Percentiles rank a stretch among this genome's conserved stretches.
phyloP scores from a whole-genome alignment of 2,888 invertebrate species.

The Erpobdella octoculata region DNA sequence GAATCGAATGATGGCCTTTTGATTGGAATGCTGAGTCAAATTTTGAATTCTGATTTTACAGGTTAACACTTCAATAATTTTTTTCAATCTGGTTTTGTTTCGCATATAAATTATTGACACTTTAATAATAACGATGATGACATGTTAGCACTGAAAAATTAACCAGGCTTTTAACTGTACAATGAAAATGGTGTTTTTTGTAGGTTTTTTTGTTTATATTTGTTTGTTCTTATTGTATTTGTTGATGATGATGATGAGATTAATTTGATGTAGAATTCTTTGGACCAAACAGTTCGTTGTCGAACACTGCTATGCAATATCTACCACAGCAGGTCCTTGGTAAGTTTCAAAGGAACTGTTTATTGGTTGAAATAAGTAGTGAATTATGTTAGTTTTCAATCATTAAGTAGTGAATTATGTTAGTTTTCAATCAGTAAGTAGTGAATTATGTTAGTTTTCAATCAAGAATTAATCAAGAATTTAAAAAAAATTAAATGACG shows the following conservation, averaged over 20 bases:
- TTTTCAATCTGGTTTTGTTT: too few relatives aligned
- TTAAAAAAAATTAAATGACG: background rate
- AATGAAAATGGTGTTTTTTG: too few relatives aligned
- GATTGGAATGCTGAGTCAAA: too few relatives aligned
- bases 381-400: background rate
- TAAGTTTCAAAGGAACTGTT: too few relatives aligned
- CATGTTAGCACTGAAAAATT: too few relatives aligned
- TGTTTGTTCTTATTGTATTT: background rate
- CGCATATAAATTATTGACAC: too few relatives aligned
- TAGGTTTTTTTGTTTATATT: background rate
- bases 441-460: background rate
- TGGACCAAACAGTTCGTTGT: background rate
- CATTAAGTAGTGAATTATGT: background rate
- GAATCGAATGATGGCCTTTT: too few relatives aligned
- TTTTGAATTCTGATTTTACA: too few relatives aligned
- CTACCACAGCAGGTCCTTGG: background rate
- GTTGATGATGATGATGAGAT: background rate
- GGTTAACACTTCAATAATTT: too few relatives aligned
- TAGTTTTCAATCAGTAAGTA: background rate
- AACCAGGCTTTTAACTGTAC: too few relatives aligned
- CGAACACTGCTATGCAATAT: background rate
- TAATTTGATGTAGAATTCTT: background rate
- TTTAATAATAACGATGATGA: too few relatives aligned
- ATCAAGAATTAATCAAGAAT: background rate
- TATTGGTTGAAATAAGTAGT: too few relatives aligned